Evolutionary conservation across 2,888 invertebrate genomes (phyloP), one percentile per base, ranked within the genome.

Genomic region (Dicycla oo): DNA sequence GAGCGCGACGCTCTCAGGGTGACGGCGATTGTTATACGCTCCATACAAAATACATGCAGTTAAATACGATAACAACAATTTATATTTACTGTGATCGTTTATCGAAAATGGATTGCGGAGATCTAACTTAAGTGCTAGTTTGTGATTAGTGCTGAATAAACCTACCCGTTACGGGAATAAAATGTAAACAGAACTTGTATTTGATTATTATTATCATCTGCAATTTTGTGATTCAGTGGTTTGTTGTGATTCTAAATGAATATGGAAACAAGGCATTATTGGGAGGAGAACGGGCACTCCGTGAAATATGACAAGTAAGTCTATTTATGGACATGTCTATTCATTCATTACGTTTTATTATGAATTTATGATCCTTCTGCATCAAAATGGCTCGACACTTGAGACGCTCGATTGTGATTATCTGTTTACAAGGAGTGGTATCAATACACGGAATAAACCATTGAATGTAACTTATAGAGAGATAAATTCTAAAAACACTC

Each of bases 301-400:
- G 92, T 92, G 70, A 96, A 95, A 88, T 95, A 94, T 91, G 94
- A 95, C 86, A 94, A 93, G 95, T 96, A 88, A 93, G 94, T 92
- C 45, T 57, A 51, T n/a, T 2, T 54, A 49, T 23, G 45, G 62
- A 58, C 34, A 51, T 47, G 23, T 65, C 0, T 47, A n/a, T 34
- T 34, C 34, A 13, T 26, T 79, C 5, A 8, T n/a, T 23, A 60
- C 7, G 34, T 58, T 62, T 56, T 13, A 11, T 15, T 51, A 23
- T 5, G 2, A 34, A 3, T n/a, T n/a, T 30, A 20, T 2, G 23
- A 30, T 78, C 57, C 15, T 75, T 58, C 18, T 49, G 45, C 13
- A 38, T 73, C 13, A 34, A 57, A 51, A 58, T 30, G 60, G 34
- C 49, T 56, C 20, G n/a, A 47, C 30, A 49, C 3, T 13, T 40